Base-by-base conservation (phyloP, 2,113 vertebrate genomes). In the Embiotoca jacksoni region DNA sequence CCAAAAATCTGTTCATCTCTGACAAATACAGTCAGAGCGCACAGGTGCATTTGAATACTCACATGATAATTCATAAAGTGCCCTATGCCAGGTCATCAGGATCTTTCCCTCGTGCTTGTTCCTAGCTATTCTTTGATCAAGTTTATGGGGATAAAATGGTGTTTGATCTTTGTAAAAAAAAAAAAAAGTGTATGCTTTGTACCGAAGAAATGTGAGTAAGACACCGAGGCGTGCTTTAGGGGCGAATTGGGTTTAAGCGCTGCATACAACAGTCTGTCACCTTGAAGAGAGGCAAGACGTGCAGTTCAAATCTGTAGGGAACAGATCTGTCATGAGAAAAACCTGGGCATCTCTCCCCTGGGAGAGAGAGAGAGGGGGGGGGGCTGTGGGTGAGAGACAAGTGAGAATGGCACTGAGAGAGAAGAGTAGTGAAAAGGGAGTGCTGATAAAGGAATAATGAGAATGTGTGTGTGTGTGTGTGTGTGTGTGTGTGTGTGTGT, bases 281-380 rank as follows among this genome's bases (percentile, higher is more conserved):
- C 84, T 89, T 87, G 67, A 88, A 88, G 71, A 86, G 76, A 77
- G 74, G 63, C 78, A 75, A 75, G 66, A 63, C 75, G 69, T 83
- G 82, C 39, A 71, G 78, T 72, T 82, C 67, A 86, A 79, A 72
- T 87, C 87, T 70, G 63, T 74, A 61, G 87, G 86, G 89, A 90
- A 41, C 66, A 49, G 77, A 76, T 90, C 83, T 90, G 82, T 89
- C 86, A 78, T 13, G 67, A 83, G 78, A 77, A 69, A 78, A 74
- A 80, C 30, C 74, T 79, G 90, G 88, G 84, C 85, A 83, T 83
- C 73, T 57, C 4, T 69, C 88, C 85, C 68, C 47, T 13, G 78
- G 64, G 86, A 89, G 65, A 52, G 9, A 15, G n/a, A 30, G n/a
- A n/a, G n/a, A n/a, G n/a, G 57, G 32, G 55, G 52, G 52, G 64